A percentile compares a stretch with the other conserved stretches of the same genome.
These are phyloP conservation scores for Agrotis exclamationis DNA, from an alignment of 2,888 invertebrate genomes.

Conservation along the genomic window DNA sequence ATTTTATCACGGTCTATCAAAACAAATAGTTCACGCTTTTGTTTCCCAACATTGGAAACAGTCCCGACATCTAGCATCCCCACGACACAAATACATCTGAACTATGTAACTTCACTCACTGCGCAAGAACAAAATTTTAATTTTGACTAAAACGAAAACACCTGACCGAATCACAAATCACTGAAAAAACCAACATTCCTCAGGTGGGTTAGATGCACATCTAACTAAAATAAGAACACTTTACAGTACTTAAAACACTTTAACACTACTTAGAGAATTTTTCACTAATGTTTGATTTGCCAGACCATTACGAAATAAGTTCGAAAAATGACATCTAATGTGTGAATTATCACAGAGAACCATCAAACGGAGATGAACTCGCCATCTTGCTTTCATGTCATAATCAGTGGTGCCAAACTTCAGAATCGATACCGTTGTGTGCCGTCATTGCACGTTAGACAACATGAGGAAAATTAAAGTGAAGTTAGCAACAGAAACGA, in stretches of 20 bases:
- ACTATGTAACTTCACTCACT: conserved; percentile 89
- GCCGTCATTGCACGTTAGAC: conserved; percentile 70
- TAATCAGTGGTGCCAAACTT: conserved; percentile 81
- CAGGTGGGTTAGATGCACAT: conserved; percentile 91
- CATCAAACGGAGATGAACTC: conserved; percentile 90
- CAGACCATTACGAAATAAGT: conserved; percentile 82
- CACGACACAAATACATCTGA: conserved; percentile 90
- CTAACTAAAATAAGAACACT: conserved; percentile 74
- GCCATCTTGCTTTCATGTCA: conserved; percentile 91
- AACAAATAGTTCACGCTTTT: conserved; percentile 91
- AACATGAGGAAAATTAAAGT: conserved; percentile 71
- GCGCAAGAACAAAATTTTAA: conserved; percentile 90
- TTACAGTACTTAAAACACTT: conserved; percentile 77
- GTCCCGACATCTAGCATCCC: conserved; percentile 90
- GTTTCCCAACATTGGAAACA: conserved; percentile 90
- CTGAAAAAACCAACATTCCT: conserved; percentile 92
- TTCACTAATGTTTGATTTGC: conserved; percentile 74
- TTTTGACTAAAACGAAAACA: conserved; percentile 90
- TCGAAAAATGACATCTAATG: conserved; percentile 84
- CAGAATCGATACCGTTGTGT: conserved; percentile 73
- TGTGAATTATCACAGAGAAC: conserved; percentile 86
- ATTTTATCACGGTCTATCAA: conserved; percentile 88
- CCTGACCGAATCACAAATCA: conserved; percentile 92
- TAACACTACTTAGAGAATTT: conserved; percentile 74
- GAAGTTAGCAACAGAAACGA: conserved; percentile 64